Percentiles rank a stretch among this genome's conserved stretches.
Evolutionary conservation across 2,888 invertebrate species (phyloP).

Genomic region (Eilema caniola): DNA sequence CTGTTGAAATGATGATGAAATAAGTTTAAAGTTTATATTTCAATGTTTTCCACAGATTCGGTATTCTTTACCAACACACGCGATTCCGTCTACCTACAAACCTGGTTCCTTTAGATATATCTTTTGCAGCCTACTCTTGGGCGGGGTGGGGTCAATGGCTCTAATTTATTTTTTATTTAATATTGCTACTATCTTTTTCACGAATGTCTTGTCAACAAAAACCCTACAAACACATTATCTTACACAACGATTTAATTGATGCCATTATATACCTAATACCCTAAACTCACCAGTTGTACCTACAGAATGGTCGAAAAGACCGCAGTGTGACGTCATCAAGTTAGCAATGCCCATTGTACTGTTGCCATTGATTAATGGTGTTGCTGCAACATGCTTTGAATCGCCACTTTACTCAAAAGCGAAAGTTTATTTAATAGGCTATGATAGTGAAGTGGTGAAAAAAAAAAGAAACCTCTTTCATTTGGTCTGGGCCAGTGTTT

Average conservation of each 20-base stretch:
- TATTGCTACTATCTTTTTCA: not conserved
- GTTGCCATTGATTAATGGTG: constrained; percentile 43
- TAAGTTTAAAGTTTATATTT: too few species aligned
- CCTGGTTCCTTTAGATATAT: too few species aligned
- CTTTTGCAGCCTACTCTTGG: too few species aligned
- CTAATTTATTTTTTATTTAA: too few species aligned
- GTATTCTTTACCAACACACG: too few species aligned
- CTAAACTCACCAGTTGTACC: not conserved
- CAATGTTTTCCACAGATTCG: too few species aligned
- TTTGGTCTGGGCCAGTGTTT: too few species aligned
- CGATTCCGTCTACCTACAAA: too few species aligned
- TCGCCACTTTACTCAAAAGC: constrained; percentile 22
- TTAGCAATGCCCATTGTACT: constrained; percentile 63
- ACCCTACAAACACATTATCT: not conserved
- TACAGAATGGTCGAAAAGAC: constrained; percentile 53
- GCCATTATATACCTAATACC: not conserved
- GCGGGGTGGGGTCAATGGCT: too few species aligned
- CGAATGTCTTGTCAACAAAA: not conserved
- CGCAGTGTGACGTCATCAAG: constrained; percentile 69
- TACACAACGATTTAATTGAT: not conserved
- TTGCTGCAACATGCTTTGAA: constrained; percentile 35
- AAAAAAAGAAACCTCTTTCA: too few species aligned
- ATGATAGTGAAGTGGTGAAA: not conserved
- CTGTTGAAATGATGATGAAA: too few species aligned
- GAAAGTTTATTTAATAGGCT: not conserved